These are phyloP conservation scores for Enhydra lutris DNA, from an alignment of 2,113 vertebrate genomes.

Conservation along the genomic window DNA sequence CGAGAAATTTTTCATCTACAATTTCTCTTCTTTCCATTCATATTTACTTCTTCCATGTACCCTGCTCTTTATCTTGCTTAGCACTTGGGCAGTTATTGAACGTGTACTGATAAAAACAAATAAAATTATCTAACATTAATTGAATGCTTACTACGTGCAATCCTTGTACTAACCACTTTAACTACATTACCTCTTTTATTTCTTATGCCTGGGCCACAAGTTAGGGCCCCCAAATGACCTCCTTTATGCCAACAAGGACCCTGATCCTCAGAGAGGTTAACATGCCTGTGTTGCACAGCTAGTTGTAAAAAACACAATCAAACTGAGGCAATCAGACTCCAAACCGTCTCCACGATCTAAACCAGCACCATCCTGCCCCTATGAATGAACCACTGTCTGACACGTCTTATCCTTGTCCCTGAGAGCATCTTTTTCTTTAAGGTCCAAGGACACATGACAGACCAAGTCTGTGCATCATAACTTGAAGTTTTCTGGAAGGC, in stretches of 20 bases:
- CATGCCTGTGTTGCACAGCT: not conserved
- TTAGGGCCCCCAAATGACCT: not conserved
- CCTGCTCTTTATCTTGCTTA: constrained; percentile 38
- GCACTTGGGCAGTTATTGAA: constrained; percentile 18
- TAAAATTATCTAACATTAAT: constrained; percentile 37
- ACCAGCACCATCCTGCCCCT: not conserved
- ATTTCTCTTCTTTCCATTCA: constrained; percentile 32
- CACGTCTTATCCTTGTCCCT: not conserved
- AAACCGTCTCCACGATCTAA: not conserved
- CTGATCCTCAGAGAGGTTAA: not conserved
- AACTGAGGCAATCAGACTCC: not conserved
- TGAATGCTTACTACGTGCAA: not conserved
- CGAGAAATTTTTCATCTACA: not conserved
- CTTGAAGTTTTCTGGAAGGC: constrained; percentile 53
- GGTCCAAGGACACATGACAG: not conserved
- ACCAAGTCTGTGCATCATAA: constrained; percentile 4
- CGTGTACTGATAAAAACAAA: constrained; percentile 29
- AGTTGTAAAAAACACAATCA: not conserved
- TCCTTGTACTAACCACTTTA: constrained; percentile 23
- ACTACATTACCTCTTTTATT: not conserved
- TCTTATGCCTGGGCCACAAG: not conserved
- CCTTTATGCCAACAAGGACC: not conserved
- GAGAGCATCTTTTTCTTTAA: constrained; percentile 16
- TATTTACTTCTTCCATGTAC: constrained; percentile 12
- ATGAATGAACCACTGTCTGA: not conserved